Conservation (phyloP, 2,113 vertebrate genomes). For the Albula glossodonta region DNA sequence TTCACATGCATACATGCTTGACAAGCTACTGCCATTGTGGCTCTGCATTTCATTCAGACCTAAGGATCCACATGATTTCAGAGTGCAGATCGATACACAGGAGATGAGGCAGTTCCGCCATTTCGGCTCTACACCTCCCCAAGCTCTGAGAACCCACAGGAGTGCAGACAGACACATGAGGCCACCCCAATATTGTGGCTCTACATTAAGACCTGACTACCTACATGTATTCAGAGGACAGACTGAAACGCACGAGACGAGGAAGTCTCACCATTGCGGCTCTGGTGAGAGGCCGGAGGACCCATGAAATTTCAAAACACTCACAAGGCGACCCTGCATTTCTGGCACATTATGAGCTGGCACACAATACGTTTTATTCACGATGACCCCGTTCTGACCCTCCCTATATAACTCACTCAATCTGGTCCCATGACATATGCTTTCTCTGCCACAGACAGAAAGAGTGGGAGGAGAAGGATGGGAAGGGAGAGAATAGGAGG, state of each 20-base stretch:
- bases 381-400: background rate
- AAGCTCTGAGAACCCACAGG: too few species aligned
- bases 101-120: background rate
- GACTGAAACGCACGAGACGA: background rate
- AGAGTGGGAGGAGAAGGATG: background rate
- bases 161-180: too few species aligned
- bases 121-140: background rate
- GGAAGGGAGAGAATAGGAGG: background rate
- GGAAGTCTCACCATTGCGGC: background rate
- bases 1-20: background rate
- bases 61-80: too few species aligned
- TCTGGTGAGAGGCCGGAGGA: background rate
- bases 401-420: background rate
- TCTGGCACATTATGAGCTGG: background rate
- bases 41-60: background rate
- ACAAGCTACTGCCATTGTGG: slow-evolving; percentile 12
- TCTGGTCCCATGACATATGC: background rate
- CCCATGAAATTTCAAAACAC: background rate
- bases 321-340: background rate
- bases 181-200: slow-evolving; percentile 1
- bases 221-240: too few species aligned
- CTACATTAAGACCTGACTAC: background rate
- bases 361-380: slow-evolving; percentile 1
- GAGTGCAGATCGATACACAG: too few species aligned
- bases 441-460: background rate